Evolutionary conservation across 2,888 invertebrate species (phyloP), one percentile per base, ranked within the genome.

Genomic region (Rotaria magnacalcarata): DNA sequence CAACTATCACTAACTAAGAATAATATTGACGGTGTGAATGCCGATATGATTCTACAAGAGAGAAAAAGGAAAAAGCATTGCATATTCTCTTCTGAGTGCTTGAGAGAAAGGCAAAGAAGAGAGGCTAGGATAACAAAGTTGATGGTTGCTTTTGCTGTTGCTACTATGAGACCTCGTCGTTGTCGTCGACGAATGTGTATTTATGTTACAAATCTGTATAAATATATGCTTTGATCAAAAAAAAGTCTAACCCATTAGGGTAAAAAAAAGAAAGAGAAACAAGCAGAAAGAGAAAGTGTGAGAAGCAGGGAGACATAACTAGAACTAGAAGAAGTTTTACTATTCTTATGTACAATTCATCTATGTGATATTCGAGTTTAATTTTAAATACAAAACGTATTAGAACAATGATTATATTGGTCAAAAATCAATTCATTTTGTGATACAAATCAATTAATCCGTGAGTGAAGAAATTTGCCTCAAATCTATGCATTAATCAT

Each of bases 151-250:
- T 67, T 67, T 67, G 67, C 67, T 60, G n/a, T 60, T 60, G 60
- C 60, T 67, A 34, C 67, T 67, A 67, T 67, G 67, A 67, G 67
- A 67, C 67, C 67, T 67, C 67, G 67, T 67, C 67, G 67, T 67
- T 67, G 67, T 67, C 67, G 67, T 67, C 67, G 67, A 67, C 67
- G 27, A 67, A 67, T 67, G 67, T 67, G 67, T 80, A 80, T 80
- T 80, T 80, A 80, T 80, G 80, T 80, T 80, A 80, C 47, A 80
- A 80, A 80, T 80, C 80, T 80, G 80, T 80, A 80, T 80, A 80
- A 80, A 80, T 80, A 80, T 80, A 24, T 67, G 80, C 80, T 80
- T 80, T 80, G 80, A 47, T 47, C 43, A 80, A 80, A 80, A 80
- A 47, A 80, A 75, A 75, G n/a, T 47, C 80, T 47, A 80, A 80